Percentiles rank a stretch among this genome's conserved stretches.
Evolutionary conservation across 2,888 invertebrate species (phyloP).

Genomic region (Laspeyria flexula): DNA sequence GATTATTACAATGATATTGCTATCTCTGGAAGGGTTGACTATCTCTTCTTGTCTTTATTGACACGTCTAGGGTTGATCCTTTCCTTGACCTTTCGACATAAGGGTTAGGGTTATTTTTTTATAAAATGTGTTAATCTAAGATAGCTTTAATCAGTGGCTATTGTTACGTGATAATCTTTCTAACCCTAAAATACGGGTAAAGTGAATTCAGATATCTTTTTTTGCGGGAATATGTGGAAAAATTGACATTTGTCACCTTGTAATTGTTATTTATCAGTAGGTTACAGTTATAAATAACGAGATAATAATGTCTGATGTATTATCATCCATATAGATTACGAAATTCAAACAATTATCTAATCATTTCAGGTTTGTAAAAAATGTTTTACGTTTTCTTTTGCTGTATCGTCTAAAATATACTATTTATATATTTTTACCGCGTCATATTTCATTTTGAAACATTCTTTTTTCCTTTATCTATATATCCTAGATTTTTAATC

Average conservation of each 20-base stretch:
- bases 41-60: conserved; percentile 69
- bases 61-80: conserved; percentile 71
- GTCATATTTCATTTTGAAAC: too few relatives aligned
- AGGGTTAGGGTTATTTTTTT: conserved; percentile 63
- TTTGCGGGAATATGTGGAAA: conserved; percentile 4
- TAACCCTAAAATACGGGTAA: conserved; percentile 18
- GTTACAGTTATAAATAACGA: conserved; percentile 6
- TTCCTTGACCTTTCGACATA: conserved; percentile 72
- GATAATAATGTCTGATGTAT: not conserved
- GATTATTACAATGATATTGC: conserved; percentile 59
- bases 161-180: conserved; percentile 49
- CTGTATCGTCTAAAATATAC: too few relatives aligned
- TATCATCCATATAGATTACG: too few relatives aligned
- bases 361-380: too few relatives aligned
- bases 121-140: conserved; percentile 60
- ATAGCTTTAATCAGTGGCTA: conserved; percentile 62
- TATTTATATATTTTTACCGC: too few relatives aligned
- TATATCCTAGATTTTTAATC: too few relatives aligned
- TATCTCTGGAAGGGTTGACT: conserved; percentile 64
- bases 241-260: conserved; percentile 17
- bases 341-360: too few relatives aligned
- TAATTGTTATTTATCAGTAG: conserved; percentile 6
- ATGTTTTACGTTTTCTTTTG: too few relatives aligned
- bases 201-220: conserved; percentile 12
- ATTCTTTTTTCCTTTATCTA: too few relatives aligned